Evolutionary conservation across 2,888 invertebrate genomes (phyloP).

Genomic region (Drosophila nr. fundita): DNA sequence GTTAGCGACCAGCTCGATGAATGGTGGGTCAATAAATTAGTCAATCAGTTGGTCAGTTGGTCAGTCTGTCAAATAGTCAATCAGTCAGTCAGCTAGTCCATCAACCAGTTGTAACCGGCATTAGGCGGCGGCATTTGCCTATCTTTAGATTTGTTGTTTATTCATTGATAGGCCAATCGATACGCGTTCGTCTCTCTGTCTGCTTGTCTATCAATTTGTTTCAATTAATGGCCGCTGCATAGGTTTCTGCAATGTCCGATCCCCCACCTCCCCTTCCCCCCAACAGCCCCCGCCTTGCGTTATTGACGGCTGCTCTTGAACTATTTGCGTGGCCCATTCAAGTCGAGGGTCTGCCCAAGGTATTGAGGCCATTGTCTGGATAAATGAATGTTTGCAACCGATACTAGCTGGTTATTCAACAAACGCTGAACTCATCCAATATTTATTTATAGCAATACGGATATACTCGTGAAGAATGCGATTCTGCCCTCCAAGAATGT

Average conservation of each 20-base stretch:
- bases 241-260: constrained; percentile 49
- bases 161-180: constrained; percentile 71
- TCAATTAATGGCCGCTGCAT: constrained; percentile 73
- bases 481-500: constrained; percentile 85
- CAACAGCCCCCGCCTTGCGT: constrained; percentile 25
- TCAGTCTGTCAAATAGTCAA: not conserved
- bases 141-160: constrained; percentile 49
- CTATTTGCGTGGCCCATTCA: constrained; percentile 46
- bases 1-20: constrained; percentile 42
- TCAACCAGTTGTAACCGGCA: constrained; percentile 71
- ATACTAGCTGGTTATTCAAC: constrained; percentile 30
- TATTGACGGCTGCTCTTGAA: constrained; percentile 73
- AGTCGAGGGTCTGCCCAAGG: constrained; percentile 21
- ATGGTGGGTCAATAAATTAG: constrained; percentile 38
- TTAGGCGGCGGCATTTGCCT: constrained; percentile 46
- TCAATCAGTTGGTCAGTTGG: not conserved
- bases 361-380: constrained; percentile 25
- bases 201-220: constrained; percentile 70
- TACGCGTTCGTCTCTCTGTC: constrained; percentile 49
- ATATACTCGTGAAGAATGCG: constrained; percentile 83
- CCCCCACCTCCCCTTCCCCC: not conserved
- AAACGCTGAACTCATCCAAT: constrained; percentile 4
- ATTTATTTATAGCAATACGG: constrained; percentile 85
- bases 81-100: not conserved
- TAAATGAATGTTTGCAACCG: constrained; percentile 33